Evolutionary conservation across 2,113 vertebrate genomes (phyloP).

Genomic region (Campylomormyrus tamandua): DNA sequence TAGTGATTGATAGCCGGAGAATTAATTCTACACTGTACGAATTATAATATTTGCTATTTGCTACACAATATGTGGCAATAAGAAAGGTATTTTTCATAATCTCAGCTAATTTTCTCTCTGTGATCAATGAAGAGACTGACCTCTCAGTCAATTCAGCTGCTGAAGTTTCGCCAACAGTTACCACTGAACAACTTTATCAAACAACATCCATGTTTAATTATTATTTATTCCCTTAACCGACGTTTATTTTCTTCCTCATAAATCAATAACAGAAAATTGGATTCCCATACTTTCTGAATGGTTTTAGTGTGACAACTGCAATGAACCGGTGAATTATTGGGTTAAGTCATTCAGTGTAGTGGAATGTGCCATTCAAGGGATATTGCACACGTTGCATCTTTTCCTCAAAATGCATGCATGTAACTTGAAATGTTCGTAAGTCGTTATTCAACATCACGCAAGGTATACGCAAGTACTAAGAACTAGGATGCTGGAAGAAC

Average conservation of each 20-base stretch:
- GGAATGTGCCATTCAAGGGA: background rate
- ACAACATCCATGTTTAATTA: conserved; percentile 30
- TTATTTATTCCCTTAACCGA: conserved; percentile 37
- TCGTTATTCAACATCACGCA: too few relatives aligned
- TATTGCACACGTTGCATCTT: background rate
- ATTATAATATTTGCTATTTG: conserved; percentile 40
- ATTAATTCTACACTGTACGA: conserved; percentile 42
- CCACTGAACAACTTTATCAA: conserved; percentile 24
- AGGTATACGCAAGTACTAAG: too few relatives aligned
- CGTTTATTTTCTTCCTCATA: conserved; percentile 16
- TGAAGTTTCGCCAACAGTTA: conserved; percentile 41
- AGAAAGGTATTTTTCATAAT: conserved; percentile 28
- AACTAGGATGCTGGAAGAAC: too few relatives aligned
- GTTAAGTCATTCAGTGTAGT: background rate
- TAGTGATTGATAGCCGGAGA: conserved; percentile 26
- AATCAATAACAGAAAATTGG: background rate
- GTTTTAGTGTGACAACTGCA: background rate
- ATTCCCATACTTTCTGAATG: background rate
- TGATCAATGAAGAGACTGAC: conserved; percentile 49
- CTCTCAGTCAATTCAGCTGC: conserved; percentile 42
- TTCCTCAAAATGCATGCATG: background rate
- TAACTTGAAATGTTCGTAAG: background rate
- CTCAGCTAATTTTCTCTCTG: conserved; percentile 42
- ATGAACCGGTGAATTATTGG: background rate
- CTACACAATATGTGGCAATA: conserved; percentile 39